Evolutionary conservation across 1,140 invertebrate genomes (phyloP).

Genomic region (Belonocnema kinseyi): DNA sequence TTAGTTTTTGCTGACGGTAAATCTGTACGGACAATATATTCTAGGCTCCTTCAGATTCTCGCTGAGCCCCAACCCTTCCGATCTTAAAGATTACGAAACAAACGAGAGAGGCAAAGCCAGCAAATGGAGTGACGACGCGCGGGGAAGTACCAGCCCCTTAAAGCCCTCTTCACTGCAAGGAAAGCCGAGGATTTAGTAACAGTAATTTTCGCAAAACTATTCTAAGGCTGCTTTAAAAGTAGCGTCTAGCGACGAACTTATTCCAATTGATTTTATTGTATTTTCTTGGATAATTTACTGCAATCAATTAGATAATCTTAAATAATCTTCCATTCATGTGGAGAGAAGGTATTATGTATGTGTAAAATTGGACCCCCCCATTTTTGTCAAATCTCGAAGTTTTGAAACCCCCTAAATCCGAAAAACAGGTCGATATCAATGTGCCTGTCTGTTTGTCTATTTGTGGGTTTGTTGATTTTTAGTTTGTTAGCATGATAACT

Average conservation of each 20-base stretch:
- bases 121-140: conserved; percentile 71
- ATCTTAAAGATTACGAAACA: conserved; percentile 77
- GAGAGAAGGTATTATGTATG: too few relatives aligned
- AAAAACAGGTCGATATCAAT: too few relatives aligned
- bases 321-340: too few relatives aligned
- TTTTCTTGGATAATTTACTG: too few relatives aligned
- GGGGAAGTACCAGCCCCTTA: conserved; percentile 55
- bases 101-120: conserved; percentile 70
- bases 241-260: background rate
- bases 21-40: conserved; percentile 63
- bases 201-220: conserved; percentile 58
- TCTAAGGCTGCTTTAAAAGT: conserved; percentile 35
- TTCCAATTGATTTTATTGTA: too few relatives aligned
- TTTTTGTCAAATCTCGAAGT: too few relatives aligned
- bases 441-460: too few relatives aligned
- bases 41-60: conserved; percentile 48
- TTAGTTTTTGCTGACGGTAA: conserved; percentile 35
- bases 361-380: too few relatives aligned
- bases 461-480: too few relatives aligned
- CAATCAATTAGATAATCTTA: too few relatives aligned
- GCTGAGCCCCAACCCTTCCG: conserved; percentile 66
- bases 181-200: conserved; percentile 52
- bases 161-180: conserved; percentile 52
- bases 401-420: too few relatives aligned
- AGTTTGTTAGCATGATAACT: too few relatives aligned